These are phyloP conservation scores for Talpa occidentalis DNA, from an alignment of 2,113 vertebrate species.

Conservation along the genomic window DNA sequence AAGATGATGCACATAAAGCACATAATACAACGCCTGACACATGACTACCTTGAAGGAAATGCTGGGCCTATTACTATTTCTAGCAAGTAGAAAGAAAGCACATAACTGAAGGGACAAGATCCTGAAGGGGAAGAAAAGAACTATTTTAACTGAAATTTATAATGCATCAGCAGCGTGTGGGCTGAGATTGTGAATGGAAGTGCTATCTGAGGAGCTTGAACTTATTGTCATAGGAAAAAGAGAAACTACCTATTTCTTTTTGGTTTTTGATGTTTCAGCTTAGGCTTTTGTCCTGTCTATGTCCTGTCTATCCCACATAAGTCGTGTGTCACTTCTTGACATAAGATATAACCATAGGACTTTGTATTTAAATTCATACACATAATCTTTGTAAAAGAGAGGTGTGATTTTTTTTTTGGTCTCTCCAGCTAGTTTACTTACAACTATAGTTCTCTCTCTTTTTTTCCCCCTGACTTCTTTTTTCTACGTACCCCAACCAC, in stretches of 20 bases:
- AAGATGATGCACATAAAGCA: not conserved
- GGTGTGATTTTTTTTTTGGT: not conserved
- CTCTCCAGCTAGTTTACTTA: not conserved
- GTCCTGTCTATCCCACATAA: not conserved
- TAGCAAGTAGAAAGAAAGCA: not conserved
- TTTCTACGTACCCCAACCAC: not conserved
- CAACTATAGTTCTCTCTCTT: not conserved
- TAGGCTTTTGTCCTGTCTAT: too few relatives aligned
- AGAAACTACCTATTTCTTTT: not conserved
- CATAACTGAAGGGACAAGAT: not conserved
- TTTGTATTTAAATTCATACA: not conserved
- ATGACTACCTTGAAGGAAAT: not conserved
- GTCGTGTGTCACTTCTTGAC: not conserved
- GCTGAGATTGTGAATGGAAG: not conserved
- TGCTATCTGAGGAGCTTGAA: not conserved
- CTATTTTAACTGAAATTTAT: not conserved
- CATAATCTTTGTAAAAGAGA: conserved; percentile 12
- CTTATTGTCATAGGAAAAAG: not conserved
- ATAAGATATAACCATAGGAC: not conserved
- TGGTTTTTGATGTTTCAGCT: not conserved
- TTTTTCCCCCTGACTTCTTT: not conserved
- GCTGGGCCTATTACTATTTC: not conserved
- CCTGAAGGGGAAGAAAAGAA: not conserved
- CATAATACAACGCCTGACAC: not conserved
- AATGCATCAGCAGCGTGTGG: not conserved